Percentiles rank a stretch among this genome's conserved stretches.
phyloP scores from a whole-genome alignment of 2,797 vertebrate species.

The Pseudotriccus pelzelni region DNA sequence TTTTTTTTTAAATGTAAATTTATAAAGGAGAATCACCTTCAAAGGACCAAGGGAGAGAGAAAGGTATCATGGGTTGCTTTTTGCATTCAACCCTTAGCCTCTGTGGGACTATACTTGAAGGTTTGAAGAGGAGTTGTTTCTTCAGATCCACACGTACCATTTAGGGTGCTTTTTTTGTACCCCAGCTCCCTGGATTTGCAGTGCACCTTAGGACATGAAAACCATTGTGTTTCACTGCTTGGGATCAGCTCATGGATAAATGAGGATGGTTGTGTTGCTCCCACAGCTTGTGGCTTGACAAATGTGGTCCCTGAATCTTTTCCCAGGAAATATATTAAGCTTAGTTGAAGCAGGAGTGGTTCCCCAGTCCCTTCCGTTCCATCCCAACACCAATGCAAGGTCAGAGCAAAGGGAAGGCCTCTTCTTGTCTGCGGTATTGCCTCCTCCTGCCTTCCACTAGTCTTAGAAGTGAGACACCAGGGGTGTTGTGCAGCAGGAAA shows the following conservation, averaged over 20 bases:
- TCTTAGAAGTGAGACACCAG: neutral
- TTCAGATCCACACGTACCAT: neutral
- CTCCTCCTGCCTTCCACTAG: neutral
- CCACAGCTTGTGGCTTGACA: neutral
- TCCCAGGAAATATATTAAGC: neutral
- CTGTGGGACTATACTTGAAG: neutral
- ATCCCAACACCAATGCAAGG: neutral
- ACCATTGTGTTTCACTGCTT: neutral
- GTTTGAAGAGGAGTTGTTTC: neutral
- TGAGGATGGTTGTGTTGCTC: neutral
- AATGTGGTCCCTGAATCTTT: neutral
- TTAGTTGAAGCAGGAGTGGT: neutral
- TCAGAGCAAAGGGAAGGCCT: neutral
- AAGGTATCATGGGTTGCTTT: neutral
- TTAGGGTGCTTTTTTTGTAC: neutral
- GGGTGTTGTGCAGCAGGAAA: neutral
- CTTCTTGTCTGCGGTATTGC: neutral
- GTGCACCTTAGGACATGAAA: neutral
- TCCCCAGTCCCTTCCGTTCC: neutral
- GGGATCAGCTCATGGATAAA: neutral
- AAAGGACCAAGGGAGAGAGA: neutral
- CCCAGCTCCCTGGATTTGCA: neutral
- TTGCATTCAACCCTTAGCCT: neutral
- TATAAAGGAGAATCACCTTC: neutral
- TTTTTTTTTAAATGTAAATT: neutral